Conservation (phyloP, 2,797 vertebrate species). For the Tadarida brasiliensis region DNA sequence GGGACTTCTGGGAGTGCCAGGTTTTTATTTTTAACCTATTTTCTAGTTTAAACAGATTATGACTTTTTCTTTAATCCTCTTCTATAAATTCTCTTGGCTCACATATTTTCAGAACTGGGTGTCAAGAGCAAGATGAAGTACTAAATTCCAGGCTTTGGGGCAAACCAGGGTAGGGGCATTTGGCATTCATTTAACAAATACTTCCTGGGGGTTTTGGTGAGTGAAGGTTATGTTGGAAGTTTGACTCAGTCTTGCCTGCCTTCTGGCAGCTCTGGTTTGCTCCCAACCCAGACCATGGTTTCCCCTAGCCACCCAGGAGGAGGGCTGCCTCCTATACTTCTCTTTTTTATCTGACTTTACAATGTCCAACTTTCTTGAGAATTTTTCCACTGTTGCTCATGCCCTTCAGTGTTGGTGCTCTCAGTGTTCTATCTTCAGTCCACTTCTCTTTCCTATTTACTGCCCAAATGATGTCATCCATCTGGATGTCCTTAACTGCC, state of each 20-base stretch:
- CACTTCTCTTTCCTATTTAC: constrained; percentile 27
- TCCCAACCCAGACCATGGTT: background rate
- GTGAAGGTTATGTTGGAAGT: constrained; percentile 53
- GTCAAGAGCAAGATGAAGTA: constrained; percentile 39
- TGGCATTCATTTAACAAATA: constrained; percentile 59
- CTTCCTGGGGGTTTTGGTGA: background rate
- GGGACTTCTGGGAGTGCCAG: background rate
- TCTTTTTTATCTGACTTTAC: constrained; percentile 11
- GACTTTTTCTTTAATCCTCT: constrained; percentile 54
- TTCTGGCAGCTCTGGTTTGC: constrained; percentile 51
- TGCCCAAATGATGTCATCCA: constrained; percentile 32
- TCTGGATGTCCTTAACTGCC: constrained; percentile 40
- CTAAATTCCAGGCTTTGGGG: constrained; percentile 35
- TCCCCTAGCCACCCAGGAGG: constrained; percentile 12
- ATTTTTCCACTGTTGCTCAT: constrained; percentile 3
- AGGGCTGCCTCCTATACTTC: background rate
- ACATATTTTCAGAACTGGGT: constrained; percentile 35
- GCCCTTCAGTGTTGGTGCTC: background rate
- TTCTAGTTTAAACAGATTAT: constrained; percentile 46
- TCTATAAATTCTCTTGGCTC: constrained; percentile 51
- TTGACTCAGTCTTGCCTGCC: constrained; percentile 24
- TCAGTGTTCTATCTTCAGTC: background rate
- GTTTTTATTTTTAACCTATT: constrained; percentile 51
- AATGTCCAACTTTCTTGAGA: background rate
- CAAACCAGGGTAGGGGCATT: constrained; percentile 3